Evolutionary conservation across 2,888 invertebrate genomes (phyloP), one percentile per base, ranked within the genome.

Genomic region (Limnephilus auricula): DNA sequence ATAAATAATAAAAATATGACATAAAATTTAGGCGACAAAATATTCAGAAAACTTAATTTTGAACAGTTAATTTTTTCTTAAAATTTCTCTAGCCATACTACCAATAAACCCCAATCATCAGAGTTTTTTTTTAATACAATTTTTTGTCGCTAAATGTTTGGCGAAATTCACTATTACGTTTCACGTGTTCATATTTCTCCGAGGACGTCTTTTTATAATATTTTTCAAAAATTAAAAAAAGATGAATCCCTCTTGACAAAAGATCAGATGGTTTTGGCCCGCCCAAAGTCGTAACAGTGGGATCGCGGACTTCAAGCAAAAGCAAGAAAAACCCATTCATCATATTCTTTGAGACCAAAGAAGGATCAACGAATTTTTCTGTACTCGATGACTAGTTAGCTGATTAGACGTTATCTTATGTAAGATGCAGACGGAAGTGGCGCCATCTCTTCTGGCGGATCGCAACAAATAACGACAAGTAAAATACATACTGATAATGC

Each of bases 271-370:
- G 90, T 78, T 91, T 93, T 65, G n/a, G 92, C 91, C 92, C 92
- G 91, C 91, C 92, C 89, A 84, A 78, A 91, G 92, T 93, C 92
- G 93, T 93, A 91, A 93, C 93, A 93, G 40, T 65, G 83, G 89
- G 90, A 84, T 79, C 34, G 79, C 92, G 92, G 91, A 92, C 91
- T 79, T 92, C 91, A 30, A 34, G 85, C 85, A 92, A 84, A 9
- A 79, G 86, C 84, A 50, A 90, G 89, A 79, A 65, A 50, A 82
- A 84, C 93, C 93, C 91, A 90, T 85, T 93, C 92, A 92, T 93
- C 93, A 93, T 91, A 90, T 90, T 93, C 91, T 93, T 91, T 92
- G 91, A 93, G 45, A 93, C 93, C 91, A 91, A 92, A 93, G 93
- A 93, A 92, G 93, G 92, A 93, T 92, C 93, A 65, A 9, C 50